Percentiles rank a stretch among this genome's conserved stretches.
These are phyloP conservation scores for Platichthys stellatus DNA, from an alignment of 2,113 vertebrate species.

Conservation along the genomic window DNA sequence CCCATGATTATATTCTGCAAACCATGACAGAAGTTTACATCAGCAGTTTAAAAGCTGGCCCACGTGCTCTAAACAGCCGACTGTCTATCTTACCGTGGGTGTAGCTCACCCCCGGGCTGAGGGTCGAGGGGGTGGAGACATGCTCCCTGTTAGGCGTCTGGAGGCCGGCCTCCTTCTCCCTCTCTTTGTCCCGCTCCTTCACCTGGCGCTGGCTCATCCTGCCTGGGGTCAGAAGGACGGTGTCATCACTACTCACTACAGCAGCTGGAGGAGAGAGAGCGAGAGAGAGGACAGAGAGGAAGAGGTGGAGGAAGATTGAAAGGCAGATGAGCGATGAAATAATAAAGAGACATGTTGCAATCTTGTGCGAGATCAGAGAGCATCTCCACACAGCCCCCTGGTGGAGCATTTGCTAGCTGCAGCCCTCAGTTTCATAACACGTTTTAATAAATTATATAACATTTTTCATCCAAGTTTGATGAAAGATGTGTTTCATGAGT, in stretches of 20 bases:
- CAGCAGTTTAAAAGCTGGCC: background rate
- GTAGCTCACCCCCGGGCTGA: conserved; percentile 88
- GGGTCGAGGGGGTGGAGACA: conserved; percentile 80
- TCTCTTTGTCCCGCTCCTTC: conserved; percentile 76
- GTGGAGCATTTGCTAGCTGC: conserved; percentile 18
- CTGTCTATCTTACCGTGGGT: conserved; percentile 85
- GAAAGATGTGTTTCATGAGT: background rate
- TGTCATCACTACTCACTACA: conserved; percentile 87
- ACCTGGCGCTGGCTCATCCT: conserved; percentile 96
- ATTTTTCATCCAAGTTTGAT: background rate
- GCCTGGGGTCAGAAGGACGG: conserved; percentile 86
- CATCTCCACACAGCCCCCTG: conserved; percentile 21
- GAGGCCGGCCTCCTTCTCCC: conserved; percentile 86
- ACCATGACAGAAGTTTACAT: background rate
- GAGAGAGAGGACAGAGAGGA: background rate
- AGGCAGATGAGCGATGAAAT: background rate
- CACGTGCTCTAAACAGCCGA: background rate
- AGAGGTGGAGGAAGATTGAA: background rate
- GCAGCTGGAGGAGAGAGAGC: conserved; percentile 73
- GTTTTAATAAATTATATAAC: conserved; percentile 22
- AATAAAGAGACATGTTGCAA: background rate
- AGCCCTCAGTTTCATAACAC: conserved; percentile 17
- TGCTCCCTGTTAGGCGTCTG: conserved; percentile 90
- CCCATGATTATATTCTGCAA: background rate
- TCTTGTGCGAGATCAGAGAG: conserved; percentile 22